Percentiles rank a stretch among this genome's conserved stretches.
Evolutionary conservation across 2,797 vertebrate genomes (phyloP).

Genomic region (Rhinogobio ventralis): DNA sequence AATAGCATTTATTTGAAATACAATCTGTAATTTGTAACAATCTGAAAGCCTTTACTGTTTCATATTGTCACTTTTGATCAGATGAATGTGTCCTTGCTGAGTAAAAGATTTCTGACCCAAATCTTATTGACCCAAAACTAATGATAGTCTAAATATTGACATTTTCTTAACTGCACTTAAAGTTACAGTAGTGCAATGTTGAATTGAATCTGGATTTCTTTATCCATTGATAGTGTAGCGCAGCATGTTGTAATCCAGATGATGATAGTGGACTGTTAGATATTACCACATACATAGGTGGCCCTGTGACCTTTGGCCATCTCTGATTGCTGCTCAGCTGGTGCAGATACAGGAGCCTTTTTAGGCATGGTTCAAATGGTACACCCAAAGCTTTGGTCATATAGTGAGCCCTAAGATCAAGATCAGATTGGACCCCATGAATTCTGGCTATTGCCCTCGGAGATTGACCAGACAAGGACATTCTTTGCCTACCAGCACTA

Average conservation of each 20-base stretch:
- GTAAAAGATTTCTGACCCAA: too few relatives aligned
- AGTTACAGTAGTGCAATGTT: not conserved
- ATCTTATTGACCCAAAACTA: not conserved
- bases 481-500: constrained; percentile 47
- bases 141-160: not conserved
- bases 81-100: not conserved
- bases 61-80: not conserved
- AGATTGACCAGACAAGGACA: constrained; percentile 67
- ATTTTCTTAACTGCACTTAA: not conserved
- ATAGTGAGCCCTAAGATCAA: constrained; percentile 54
- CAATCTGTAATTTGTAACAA: not conserved
- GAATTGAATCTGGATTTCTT: not conserved
- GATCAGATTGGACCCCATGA: constrained; percentile 45
- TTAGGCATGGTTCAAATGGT: constrained; percentile 41
- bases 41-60: not conserved
- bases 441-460: constrained; percentile 57
- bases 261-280: constrained; percentile 26
- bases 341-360: constrained; percentile 36
- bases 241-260: constrained; percentile 17
- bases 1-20: too few relatives aligned
- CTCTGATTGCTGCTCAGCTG: constrained; percentile 51
- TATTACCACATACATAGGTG: constrained; percentile 39
- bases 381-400: constrained; percentile 41
- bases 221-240: not conserved
- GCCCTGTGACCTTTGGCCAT: constrained; percentile 41